phyloP scores from a whole-genome alignment of 1,140 invertebrate genomes.

The Pseudachorutes palmiensis region DNA sequence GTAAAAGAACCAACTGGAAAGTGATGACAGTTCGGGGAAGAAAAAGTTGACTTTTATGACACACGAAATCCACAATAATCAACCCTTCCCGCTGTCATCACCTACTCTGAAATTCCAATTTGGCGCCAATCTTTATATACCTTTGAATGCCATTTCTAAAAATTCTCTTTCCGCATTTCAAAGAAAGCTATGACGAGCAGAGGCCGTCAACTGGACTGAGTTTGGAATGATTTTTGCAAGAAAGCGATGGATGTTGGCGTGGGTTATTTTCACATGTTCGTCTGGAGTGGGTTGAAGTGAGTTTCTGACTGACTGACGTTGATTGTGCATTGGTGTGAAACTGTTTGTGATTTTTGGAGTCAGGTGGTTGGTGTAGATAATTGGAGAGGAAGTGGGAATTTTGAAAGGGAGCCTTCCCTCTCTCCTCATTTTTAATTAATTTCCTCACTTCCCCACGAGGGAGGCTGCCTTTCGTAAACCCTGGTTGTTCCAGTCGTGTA shows the following conservation, averaged over 20 bases:
- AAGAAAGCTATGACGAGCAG: no score
- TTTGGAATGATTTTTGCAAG: no score
- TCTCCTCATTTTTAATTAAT: slow-evolving; percentile 4
- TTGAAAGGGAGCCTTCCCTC: not conserved
- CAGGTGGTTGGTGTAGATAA: slow-evolving; percentile 6
- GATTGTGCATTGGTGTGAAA: no score
- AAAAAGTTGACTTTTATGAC: no score
- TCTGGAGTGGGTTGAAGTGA: no score
- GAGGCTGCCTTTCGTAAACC: not conserved
- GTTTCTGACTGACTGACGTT: no score
- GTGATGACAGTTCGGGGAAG: not conserved
- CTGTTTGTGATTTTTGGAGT: no score
- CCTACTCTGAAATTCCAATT: slow-evolving; percentile 3
- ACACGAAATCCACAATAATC: no score
- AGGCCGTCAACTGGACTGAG: no score
- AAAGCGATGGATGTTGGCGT: no score
- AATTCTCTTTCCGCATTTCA: not conserved
- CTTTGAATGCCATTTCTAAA: not conserved
- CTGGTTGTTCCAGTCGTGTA: not conserved
- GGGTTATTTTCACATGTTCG: no score
- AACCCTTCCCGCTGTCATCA: no score
- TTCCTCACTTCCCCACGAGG: not conserved
- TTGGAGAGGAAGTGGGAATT: not conserved
- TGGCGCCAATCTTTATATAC: not conserved
- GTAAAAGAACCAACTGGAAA: not conserved